These are phyloP conservation scores for Neolamprologus longior DNA, from an alignment of 2,113 vertebrate genomes.

Conservation along the genomic window DNA sequence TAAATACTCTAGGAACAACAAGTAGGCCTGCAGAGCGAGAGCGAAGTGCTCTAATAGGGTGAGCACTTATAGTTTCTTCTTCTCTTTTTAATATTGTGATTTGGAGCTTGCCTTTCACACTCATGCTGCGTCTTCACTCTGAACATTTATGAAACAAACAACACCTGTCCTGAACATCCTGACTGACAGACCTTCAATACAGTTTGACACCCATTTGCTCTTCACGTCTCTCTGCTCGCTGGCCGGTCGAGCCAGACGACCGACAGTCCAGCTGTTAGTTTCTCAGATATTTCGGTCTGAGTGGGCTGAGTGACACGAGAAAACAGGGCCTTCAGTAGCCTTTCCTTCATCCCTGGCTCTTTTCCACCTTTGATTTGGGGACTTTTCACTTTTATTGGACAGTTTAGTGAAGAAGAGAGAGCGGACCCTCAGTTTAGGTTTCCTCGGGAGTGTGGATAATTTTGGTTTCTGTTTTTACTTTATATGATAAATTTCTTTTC, in stretches of 20 bases:
- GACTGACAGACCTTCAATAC: neutral
- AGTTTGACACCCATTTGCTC: neutral
- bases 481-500: neutral
- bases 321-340: accelerated
- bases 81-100: neutral
- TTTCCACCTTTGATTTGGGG: neutral
- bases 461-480: neutral
- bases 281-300: neutral
- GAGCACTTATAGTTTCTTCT: neutral
- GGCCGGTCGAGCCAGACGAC: accelerated
- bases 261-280: neutral
- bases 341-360: neutral
- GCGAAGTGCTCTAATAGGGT: accelerated
- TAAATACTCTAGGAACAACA: neutral
- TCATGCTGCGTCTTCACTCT: neutral
- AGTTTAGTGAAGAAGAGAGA: accelerated
- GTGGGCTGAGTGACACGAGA: neutral
- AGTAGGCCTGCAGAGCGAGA: accelerated
- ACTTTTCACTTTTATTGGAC: neutral
- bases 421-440: accelerated
- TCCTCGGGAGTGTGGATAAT: neutral
- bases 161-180: neutral
- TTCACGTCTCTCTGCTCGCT: neutral
- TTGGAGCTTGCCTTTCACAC: neutral
- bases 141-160: neutral